phyloP scores from a whole-genome alignment of 2,113 vertebrate genomes.

The Rhinopithecus roxellana region DNA sequence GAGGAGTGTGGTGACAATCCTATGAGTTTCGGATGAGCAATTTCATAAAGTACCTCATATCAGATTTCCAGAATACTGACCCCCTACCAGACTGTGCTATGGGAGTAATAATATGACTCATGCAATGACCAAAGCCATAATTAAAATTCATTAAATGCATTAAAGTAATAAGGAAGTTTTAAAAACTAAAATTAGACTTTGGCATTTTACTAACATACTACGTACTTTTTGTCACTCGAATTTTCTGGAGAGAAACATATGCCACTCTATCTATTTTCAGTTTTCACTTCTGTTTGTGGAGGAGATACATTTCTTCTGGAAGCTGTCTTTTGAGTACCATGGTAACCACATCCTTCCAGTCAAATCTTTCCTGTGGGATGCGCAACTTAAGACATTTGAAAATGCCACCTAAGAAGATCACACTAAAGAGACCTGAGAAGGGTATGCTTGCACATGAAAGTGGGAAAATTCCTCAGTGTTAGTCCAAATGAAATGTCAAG shows the following conservation, averaged over 20 bases:
- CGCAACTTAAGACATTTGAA: slow-evolving; percentile 75
- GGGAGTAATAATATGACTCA: neutral
- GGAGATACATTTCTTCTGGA: slow-evolving; percentile 43
- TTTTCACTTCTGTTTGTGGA: slow-evolving; percentile 49
- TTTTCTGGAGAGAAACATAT: slow-evolving; percentile 48
- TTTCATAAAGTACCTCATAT: neutral
- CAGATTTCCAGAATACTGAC: neutral
- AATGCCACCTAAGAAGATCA: slow-evolving; percentile 72
- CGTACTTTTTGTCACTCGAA: slow-evolving; percentile 54
- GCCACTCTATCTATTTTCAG: slow-evolving; percentile 62
- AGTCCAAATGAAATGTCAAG: slow-evolving; percentile 51
- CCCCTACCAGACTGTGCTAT: neutral
- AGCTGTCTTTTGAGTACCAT: slow-evolving; percentile 66
- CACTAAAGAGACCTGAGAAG: slow-evolving; percentile 49
- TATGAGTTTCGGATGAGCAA: slow-evolving; percentile 46
- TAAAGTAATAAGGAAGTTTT: neutral
- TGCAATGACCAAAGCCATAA: neutral
- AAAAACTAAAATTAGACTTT: neutral
- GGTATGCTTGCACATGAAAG: neutral
- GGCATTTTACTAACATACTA: slow-evolving; percentile 33
- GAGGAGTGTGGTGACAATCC: slow-evolving; percentile 47
- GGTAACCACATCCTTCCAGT: slow-evolving; percentile 67
- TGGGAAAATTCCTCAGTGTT: neutral
- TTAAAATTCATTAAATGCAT: neutral
- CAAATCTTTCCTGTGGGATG: slow-evolving; percentile 47